These are phyloP conservation scores for Fistularia tabacaria DNA, from an alignment of 2,797 vertebrate species.

Conservation along the genomic window DNA sequence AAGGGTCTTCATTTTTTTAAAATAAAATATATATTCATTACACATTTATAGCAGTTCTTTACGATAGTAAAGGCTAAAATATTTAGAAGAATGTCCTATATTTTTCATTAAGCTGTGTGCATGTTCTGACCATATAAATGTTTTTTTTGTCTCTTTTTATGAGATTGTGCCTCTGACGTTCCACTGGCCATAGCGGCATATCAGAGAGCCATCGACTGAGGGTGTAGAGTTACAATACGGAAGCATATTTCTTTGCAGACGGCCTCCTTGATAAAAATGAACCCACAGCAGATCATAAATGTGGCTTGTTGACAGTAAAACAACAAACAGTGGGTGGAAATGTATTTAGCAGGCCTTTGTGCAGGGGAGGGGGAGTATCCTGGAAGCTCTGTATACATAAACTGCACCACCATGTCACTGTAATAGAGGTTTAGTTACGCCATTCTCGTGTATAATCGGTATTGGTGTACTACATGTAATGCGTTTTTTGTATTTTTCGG, in stretches of 20 bases:
- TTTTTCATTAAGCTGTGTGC: no score
- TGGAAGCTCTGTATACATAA: no score
- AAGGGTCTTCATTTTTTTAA: no score
- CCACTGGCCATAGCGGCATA: slow-evolving; percentile 2
- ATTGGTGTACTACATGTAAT: no score
- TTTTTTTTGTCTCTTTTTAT: background rate
- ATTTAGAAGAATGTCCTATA: no score
- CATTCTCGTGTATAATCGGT: no score
- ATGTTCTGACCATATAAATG: background rate
- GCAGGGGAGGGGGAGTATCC: slow-evolving; percentile 31
- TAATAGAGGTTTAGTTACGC: no score
- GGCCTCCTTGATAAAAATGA: slow-evolving; percentile 26
- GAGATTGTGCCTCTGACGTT: background rate
- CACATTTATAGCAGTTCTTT: no score
- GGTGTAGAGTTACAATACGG: slow-evolving; percentile 29
- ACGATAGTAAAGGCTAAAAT: no score
- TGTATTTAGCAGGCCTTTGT: slow-evolving; percentile 27
- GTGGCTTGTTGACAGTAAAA: slow-evolving; percentile 50
- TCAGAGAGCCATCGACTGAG: slow-evolving; percentile 1
- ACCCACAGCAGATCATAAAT: slow-evolving; percentile 44
- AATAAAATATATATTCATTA: no score
- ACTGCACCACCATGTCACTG: no score
- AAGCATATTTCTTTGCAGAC: slow-evolving; percentile 23
- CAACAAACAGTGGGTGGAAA: slow-evolving; percentile 48
- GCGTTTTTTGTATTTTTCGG: no score